Evolutionary conservation across 2,888 invertebrate species (phyloP), one percentile per base, ranked within the genome.

Genomic region (Cryptus viduatorius): DNA sequence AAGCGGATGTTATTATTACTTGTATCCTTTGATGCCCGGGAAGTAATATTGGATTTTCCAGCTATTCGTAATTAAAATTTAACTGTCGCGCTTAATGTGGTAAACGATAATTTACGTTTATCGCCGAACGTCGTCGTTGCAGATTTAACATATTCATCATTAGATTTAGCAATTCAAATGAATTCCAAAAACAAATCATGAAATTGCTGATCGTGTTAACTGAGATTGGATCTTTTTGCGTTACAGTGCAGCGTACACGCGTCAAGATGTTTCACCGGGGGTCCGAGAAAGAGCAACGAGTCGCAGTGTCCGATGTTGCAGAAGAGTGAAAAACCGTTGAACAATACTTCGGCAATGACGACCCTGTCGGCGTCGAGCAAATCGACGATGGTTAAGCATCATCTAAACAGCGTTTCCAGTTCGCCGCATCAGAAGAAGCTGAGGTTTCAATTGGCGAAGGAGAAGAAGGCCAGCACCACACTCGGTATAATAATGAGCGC

Each of bases 401-500:
- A 94, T 84, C 90, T 89, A 83, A 92, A 90, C 88, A 95, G 94
- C 88, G 94, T 94, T 10, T 94, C 95, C 4, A 95, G 95, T 67
- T 96, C 96, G n/a, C 96, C 96, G 24, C 96, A 96, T 91, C 97
- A 97, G 90, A 97, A 97, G 94, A 97, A 97, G 92, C 94, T 97
- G 86, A 95, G 97, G 86, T 97, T 97, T 93, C 97, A 97, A 92
- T 94, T 98, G 90, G 97, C 97, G 82, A 98, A 98, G 93, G 98
- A 98, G 93, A 95, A 98, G 68, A 99, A 99, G 94, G 99, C 99
- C 19, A 98, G 98, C 86, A 98, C 98, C n/a, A 99, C 99, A 0
- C 95, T 99, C 86, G 99, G 99, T 73, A 98, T 98, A 86, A 98
- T 98, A 86, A 98, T 98, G 98, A 98, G 98, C 90, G 98, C 98